A percentile compares a stretch with the other conserved stretches of the same genome.
Conservation (phyloP, 2,888 invertebrate species). For the Amiota communis region DNA sequence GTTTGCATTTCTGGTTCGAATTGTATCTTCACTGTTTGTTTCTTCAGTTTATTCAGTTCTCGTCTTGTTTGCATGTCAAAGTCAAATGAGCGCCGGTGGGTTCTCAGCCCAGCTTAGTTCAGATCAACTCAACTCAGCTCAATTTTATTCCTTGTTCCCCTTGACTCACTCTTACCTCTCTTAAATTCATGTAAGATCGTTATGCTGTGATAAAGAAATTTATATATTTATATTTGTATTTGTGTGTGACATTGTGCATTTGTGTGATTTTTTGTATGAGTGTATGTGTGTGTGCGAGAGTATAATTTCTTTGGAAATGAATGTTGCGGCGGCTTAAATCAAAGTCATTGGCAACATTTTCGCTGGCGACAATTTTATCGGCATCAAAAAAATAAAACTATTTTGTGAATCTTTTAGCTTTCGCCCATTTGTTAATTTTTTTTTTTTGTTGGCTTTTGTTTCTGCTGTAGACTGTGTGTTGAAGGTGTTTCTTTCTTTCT, state of each 20-base stretch:
- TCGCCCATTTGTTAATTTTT: neutral
- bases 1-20: neutral
- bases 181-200: conserved; percentile 49
- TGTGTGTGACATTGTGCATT: conserved; percentile 11
- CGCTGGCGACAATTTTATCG: conserved; percentile 71
- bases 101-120: conserved; percentile 9
- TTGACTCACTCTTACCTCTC: conserved; percentile 24
- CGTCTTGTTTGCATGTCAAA: conserved; percentile 46
- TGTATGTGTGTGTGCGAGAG: conserved; percentile 39
- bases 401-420: conserved; percentile 45
- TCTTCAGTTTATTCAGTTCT: neutral
- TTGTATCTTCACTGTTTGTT: neutral
- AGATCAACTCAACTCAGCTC: neutral
- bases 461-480: neutral
- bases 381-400: conserved; percentile 63
- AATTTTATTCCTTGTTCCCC: neutral
- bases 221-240: conserved; percentile 39
- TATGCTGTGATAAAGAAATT: conserved; percentile 61
- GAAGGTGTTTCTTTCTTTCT: neutral
- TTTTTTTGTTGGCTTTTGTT: neutral
- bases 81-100: conserved; percentile 49
- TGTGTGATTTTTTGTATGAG: conserved; percentile 27
- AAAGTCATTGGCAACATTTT: conserved; percentile 61
- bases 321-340: conserved; percentile 68
- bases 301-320: conserved; percentile 64